These are phyloP conservation scores for Augochlora pura DNA, from an alignment of 1,140 invertebrate species.

Conservation along the genomic window DNA sequence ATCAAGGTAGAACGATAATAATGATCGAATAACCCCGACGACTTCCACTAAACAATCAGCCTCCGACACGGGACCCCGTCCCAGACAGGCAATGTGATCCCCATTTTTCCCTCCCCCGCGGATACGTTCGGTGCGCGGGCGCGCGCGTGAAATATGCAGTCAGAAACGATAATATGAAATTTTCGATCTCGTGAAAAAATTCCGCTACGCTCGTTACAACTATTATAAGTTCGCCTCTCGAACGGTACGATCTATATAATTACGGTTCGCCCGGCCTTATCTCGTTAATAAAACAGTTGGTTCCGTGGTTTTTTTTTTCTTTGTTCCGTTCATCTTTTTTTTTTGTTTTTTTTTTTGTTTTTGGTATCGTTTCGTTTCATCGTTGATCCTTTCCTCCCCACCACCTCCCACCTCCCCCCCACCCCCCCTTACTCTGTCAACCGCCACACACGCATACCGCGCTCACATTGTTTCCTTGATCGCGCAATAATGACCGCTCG, in stretches of 20 bases:
- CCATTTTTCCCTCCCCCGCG: not conserved
- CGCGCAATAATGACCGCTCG: constrained; percentile 16
- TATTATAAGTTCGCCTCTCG: constrained; percentile 20
- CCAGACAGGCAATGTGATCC: not conserved
- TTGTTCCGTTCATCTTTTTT: not conserved
- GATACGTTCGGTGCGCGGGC: constrained; percentile 13
- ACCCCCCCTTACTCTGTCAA: too few species aligned
- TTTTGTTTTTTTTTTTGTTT: not conserved
- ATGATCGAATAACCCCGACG: too few species aligned
- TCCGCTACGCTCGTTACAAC: constrained; percentile 40
- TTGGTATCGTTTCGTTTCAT: not conserved
- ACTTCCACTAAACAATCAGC: too few species aligned
- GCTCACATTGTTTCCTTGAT: not conserved
- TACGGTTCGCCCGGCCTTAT: constrained; percentile 17
- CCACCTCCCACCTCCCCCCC: too few species aligned
- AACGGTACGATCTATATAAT: constrained; percentile 26
- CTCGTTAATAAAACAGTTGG: constrained; percentile 47
- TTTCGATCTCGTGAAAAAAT: constrained; percentile 52
- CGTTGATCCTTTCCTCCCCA: not conserved
- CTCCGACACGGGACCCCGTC: not conserved
- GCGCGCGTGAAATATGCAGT: constrained; percentile 15
- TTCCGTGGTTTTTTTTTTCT: constrained; percentile 41
- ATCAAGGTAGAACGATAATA: too few species aligned
- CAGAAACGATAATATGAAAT: constrained; percentile 40
- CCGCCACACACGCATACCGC: too few species aligned